Evolutionary conservation across 2,888 invertebrate species (phyloP).

Genomic region (Seira musarum): DNA sequence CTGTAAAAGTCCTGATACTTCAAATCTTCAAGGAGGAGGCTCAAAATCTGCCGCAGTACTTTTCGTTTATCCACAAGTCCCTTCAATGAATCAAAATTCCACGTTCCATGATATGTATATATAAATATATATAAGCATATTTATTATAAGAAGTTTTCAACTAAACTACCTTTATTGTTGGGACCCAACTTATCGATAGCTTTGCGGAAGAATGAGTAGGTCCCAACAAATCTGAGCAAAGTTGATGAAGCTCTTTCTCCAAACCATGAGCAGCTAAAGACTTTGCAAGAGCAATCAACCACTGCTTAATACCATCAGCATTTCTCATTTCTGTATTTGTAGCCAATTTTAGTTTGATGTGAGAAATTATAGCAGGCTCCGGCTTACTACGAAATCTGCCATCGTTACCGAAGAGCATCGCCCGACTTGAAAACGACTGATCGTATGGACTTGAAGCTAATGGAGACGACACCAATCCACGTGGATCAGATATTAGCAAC

Average conservation of each 20-base stretch:
- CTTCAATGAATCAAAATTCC: conserved; percentile 27
- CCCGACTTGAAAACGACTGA: conserved; percentile 30
- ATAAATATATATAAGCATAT: neutral
- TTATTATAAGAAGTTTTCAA: too few species aligned
- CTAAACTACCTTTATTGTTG: conserved; percentile 53
- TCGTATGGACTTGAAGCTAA: conserved; percentile 40
- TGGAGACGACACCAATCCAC: conserved; percentile 59
- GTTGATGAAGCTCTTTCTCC: conserved; percentile 81
- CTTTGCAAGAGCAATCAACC: conserved; percentile 78
- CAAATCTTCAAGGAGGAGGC: conserved; percentile 63
- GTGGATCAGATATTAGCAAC: conserved; percentile 61
- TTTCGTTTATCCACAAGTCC: conserved; percentile 64
- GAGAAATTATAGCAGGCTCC: conserved; percentile 72
- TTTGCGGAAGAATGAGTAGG: conserved; percentile 79
- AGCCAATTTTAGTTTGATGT: conserved; percentile 81
- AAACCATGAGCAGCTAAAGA: conserved; percentile 81
- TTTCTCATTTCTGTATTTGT: conserved; percentile 81
- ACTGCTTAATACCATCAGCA: conserved; percentile 82
- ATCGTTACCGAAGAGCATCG: conserved; percentile 31
- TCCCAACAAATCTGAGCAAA: conserved; percentile 86
- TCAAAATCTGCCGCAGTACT: conserved; percentile 64
- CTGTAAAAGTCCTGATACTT: conserved; percentile 68
- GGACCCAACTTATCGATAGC: conserved; percentile 74
- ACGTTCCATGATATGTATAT: neutral
- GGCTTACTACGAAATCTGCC: conserved; percentile 64